Percentiles rank a stretch among this genome's conserved stretches.
Conservation (phyloP, 2,113 vertebrate genomes). For the Amblyornis subalaris region DNA sequence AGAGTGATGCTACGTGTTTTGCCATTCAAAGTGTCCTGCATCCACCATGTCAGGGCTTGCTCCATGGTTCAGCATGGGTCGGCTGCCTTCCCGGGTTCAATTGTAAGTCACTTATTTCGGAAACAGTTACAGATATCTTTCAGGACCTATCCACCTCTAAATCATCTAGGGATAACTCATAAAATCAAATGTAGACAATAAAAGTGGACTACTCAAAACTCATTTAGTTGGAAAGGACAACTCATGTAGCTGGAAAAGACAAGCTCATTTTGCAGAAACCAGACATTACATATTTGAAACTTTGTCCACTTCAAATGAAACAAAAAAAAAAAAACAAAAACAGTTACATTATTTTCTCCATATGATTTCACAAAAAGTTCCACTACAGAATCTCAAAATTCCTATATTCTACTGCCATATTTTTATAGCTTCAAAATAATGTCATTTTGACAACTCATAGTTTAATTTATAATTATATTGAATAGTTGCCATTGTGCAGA, state of each 20-base stretch:
- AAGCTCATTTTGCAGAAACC: neutral
- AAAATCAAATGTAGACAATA: neutral
- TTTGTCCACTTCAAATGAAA: neutral
- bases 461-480: neutral
- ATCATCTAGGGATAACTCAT: neutral
- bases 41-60: neutral
- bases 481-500: neutral
- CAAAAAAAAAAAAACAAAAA: neutral
- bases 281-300: neutral
- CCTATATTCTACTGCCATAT: neutral
- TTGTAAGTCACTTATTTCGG: neutral
- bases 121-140: neutral
- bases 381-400: neutral
- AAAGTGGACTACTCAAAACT: neutral
- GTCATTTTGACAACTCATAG: fast-evolving
- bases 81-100: neutral
- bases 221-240: neutral
- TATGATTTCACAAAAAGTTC: neutral
- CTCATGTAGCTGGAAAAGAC: neutral
- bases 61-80: neutral
- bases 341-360: neutral
- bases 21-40: neutral
- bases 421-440: neutral
- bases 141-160: neutral
- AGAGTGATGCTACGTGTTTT: neutral